Evolutionary conservation across 2,888 invertebrate genomes (phyloP), one percentile per base, ranked within the genome.

Genomic region (Lasioglossum vierecki): DNA sequence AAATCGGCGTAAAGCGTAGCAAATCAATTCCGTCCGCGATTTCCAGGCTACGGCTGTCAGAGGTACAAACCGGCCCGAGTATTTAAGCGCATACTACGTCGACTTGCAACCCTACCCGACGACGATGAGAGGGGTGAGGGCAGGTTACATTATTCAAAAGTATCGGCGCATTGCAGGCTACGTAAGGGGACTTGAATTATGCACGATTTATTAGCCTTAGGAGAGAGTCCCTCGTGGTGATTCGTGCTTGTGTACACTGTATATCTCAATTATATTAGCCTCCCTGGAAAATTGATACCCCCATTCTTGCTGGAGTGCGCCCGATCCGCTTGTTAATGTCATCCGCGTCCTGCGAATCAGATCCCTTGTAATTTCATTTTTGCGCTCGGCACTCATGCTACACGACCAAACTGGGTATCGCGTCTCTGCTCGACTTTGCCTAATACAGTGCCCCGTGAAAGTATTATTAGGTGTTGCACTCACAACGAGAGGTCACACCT

Each of bases 81-180:
- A 89, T 89, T 89, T 89, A 89, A 85, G 78, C 85, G 75, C 80
- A 74, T 76, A 71, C 83, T 68, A 73, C 71, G 26, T n/a, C n/a
- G 41, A 68, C 60, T n/a, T 53, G 63, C 75, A 57, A 49, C 86
- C 79, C 83, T 75, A 60, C 78, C 83, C 81, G 80, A 26, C 13
- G 4, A 57, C n/a, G 18, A 74, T 49, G 13, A 1, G 1, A 30
- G 26, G 11, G 26, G 26, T 8, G 30, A 82, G 78, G 83, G 83
- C 84, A 82, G 82, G 76, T 84, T 90, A 86, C 89, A 90, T 90
- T 90, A 90, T 90, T 90, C 91, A 90, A 85, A 89, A 90, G 88
- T 89, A 90, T 89, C 87, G 85, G 85, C 85, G 89, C 79, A 83
- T 63, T 80, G 81, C 87, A 81, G 86, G 74, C 86, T 80, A 82